These are phyloP conservation scores for Dallia pectoralis DNA, from an alignment of 2,797 vertebrate species.

Conservation along the genomic window DNA sequence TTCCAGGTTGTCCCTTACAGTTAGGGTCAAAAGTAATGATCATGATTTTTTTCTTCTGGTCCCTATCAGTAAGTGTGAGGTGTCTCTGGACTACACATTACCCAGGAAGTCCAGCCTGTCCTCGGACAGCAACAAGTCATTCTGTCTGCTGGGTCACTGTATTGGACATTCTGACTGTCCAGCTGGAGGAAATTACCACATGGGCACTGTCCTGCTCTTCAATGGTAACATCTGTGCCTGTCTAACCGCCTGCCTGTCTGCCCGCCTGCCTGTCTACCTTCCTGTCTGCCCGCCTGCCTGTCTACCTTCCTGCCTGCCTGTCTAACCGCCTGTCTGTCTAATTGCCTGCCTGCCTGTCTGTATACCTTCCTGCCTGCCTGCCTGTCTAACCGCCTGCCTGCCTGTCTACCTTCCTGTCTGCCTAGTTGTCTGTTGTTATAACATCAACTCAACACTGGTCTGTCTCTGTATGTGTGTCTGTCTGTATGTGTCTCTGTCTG, in stretches of 20 bases:
- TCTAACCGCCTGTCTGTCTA: constrained; percentile 9
- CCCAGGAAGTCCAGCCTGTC: constrained; percentile 92
- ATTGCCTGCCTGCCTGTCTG: no score
- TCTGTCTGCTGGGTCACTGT: constrained; percentile 93
- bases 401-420: constrained; percentile 2
- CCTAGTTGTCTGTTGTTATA: constrained; percentile 5
- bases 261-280: constrained; percentile 8
- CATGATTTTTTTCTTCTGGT: neutral
- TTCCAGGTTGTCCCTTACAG: no score
- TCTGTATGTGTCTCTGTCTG: neutral
- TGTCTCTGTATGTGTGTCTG: neutral
- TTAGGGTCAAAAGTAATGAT: neutral
- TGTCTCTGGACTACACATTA: constrained; percentile 88
- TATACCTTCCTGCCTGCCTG: constrained; percentile 6
- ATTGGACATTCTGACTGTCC: constrained; percentile 71
- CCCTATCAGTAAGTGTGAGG: constrained; percentile 81
- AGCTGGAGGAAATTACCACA: constrained; percentile 77
- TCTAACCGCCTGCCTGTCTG: constrained; percentile 1
- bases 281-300: constrained; percentile 17
- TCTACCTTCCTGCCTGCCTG: neutral
- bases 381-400: constrained; percentile 10
- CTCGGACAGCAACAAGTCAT: constrained; percentile 94
- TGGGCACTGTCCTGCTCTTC: constrained; percentile 95
- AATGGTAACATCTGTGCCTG: constrained; percentile 85
- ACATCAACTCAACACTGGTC: neutral